These are phyloP conservation scores for Cheilosia vulpina DNA, from an alignment of 2,888 invertebrate genomes.

Conservation along the genomic window DNA sequence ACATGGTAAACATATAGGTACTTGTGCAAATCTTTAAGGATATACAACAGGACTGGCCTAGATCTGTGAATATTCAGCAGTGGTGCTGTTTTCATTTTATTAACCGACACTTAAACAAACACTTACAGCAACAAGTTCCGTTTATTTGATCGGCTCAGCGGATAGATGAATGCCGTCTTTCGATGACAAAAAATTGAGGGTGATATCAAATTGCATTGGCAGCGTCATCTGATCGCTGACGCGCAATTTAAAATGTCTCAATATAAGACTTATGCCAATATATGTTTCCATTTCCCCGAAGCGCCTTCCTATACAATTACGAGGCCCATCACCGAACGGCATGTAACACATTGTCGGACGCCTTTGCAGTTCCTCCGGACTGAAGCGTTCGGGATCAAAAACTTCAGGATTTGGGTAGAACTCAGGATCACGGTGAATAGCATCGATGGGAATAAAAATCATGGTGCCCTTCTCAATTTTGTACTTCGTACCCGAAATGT, in stretches of 20 bases:
- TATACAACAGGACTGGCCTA: too few relatives aligned
- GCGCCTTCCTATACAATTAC: slow-evolving; percentile 81
- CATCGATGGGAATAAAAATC: slow-evolving; percentile 84
- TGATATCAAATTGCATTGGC: slow-evolving; percentile 76
- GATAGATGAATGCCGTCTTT: slow-evolving; percentile 15
- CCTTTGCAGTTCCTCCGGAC: slow-evolving; percentile 78
- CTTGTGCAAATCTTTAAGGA: too few relatives aligned
- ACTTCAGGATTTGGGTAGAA: slow-evolving; percentile 83
- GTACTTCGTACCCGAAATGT: slow-evolving; percentile 81
- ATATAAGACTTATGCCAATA: slow-evolving; percentile 79
- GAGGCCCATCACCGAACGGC: slow-evolving; percentile 81
- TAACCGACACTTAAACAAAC: too few relatives aligned
- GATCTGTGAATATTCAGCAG: too few relatives aligned
- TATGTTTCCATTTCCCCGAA: slow-evolving; percentile 81
- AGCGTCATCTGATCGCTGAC: slow-evolving; percentile 77
- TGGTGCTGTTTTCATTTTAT: too few relatives aligned
- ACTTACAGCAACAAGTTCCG: too few relatives aligned
- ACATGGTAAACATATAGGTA: too few relatives aligned
- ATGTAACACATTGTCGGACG: slow-evolving; percentile 79
- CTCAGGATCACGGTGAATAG: slow-evolving; percentile 80
- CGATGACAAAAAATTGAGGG: not conserved
- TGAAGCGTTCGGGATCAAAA: slow-evolving; percentile 84
- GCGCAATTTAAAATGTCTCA: slow-evolving; percentile 79
- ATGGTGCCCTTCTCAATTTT: slow-evolving; percentile 84
- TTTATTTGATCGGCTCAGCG: too few relatives aligned